Conservation (phyloP, 92 coral and sea anemone genomes). For the Palythoa grandis region DNA sequence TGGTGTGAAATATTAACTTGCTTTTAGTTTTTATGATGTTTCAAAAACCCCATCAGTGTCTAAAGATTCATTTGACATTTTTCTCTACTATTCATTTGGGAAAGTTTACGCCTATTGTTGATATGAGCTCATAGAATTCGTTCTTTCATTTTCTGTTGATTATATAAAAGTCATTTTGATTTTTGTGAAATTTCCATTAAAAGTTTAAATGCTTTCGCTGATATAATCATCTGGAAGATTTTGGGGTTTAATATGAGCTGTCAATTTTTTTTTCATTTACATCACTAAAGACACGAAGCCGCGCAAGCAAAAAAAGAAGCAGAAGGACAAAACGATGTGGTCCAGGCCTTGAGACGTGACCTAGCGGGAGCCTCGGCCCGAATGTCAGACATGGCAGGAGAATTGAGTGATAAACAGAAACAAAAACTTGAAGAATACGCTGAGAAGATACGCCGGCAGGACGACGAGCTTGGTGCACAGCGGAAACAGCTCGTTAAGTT, state of each 20-base stretch:
- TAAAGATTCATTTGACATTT: no score
- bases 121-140: no score
- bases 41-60: no score
- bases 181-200: not conserved
- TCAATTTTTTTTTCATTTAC: not conserved
- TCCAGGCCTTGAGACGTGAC: constrained; percentile 85
- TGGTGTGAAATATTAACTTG: no score
- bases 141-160: no score
- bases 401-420: constrained; percentile 92
- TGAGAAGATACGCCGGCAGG: constrained; percentile 77
- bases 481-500: constrained; percentile 78
- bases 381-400: constrained; percentile 98
- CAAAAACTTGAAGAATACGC: constrained; percentile 91
- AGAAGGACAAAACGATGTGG: constrained; percentile 86
- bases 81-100: not conserved
- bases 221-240: not conserved
- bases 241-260: not conserved
- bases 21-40: no score
- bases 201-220: not conserved
- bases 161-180: not conserved
- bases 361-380: constrained; percentile 98
- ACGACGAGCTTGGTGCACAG: constrained; percentile 82
- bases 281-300: constrained; percentile 75
- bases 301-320: constrained; percentile 93
- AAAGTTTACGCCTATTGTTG: no score